These are phyloP conservation scores for Scrobipalpa atriplicella DNA, from an alignment of 2,888 invertebrate genomes.

Conservation along the genomic window DNA sequence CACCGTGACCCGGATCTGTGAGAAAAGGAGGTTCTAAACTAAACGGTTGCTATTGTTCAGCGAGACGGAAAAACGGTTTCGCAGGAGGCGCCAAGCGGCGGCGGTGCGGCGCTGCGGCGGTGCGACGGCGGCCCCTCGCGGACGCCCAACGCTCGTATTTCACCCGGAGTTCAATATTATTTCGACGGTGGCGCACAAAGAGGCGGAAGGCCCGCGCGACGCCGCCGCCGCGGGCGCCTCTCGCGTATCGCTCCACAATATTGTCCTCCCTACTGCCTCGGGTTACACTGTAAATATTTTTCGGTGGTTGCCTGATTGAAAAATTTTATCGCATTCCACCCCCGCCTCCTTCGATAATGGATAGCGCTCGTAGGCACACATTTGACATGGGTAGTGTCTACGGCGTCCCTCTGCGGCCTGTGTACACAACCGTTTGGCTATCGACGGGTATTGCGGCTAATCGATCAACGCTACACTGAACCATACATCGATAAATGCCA, in stretches of 20 bases:
- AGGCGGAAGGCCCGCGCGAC: slow-evolving; percentile 70
- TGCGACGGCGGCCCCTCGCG: slow-evolving; percentile 45
- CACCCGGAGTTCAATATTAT: slow-evolving; percentile 80
- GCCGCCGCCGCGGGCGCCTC: slow-evolving; percentile 65
- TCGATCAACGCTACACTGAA: slow-evolving; percentile 27
- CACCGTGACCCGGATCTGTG: slow-evolving; percentile 50
- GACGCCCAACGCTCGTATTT: slow-evolving; percentile 77
- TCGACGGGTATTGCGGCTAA: slow-evolving; percentile 31
- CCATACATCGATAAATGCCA: slow-evolving; percentile 9
- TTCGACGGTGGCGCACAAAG: slow-evolving; percentile 77
- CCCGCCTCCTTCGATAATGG: slow-evolving; percentile 68
- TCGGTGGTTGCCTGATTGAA: slow-evolving; percentile 79
- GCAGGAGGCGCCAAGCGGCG: slow-evolving; percentile 58
- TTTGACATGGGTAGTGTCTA: slow-evolving; percentile 59
- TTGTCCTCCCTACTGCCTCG: slow-evolving; percentile 76
- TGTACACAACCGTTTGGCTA: slow-evolving; percentile 39
- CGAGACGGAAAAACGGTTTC: slow-evolving; percentile 76
- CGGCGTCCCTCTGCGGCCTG: slow-evolving; percentile 38
- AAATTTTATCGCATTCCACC: slow-evolving; percentile 77
- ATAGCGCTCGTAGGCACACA: slow-evolving; percentile 63
- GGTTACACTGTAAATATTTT: slow-evolving; percentile 81
- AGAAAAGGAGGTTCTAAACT: slow-evolving; percentile 65
- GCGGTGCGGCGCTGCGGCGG: slow-evolving; percentile 40
- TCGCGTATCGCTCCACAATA: slow-evolving; percentile 74
- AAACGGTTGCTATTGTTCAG: slow-evolving; percentile 72